Base-by-base conservation (phyloP, 2,888 invertebrate species). In the Suillia variegata region DNA sequence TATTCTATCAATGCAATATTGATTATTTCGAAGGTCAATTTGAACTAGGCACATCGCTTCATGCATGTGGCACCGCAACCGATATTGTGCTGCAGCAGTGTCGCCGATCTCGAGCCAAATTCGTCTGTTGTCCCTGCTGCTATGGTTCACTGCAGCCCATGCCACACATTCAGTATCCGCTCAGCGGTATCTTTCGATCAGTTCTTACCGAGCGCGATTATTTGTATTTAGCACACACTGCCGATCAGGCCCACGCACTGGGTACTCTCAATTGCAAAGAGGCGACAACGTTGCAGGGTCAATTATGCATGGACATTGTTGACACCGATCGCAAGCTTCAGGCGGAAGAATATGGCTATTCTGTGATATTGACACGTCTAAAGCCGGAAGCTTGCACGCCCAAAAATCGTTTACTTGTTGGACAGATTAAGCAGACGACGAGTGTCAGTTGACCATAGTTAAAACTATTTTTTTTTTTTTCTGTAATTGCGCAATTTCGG, bases 1-100 rank as follows among this genome's bases (percentile, higher is more conserved):
- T 83, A 20, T 87, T 94, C 71, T 88, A 90, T 73, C 94, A 97
- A 83, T 91, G 94, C 73, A 98, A 98, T 83, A 85, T 97, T 68
- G 93, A 94, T 79, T 96, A 95, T 76, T 96, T 94, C 76, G 85
- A 85, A 79, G 88, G 93, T 0, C 78, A 85, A 52, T 93, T 96
- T 83, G 87, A 95, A 74, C 87, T 98, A 61, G 97, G 97, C 0
- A 87, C 92, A 33, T 92, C 93, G 2, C 83, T 98, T 31, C 97
- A 97, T 83, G 97, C 96, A 2, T 98, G 97, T 82, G 97, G 97
- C 0, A 91, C 94, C 12, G 96, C 96, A 1, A 96, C 94, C 1
- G 98, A 98, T 82, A 86, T 97, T 62, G 96, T 97, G 1, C 84
- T 97, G 53, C 88, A 91, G 70, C 90, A 91, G 75, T 97, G 97